phyloP scores from a whole-genome alignment of 2,797 vertebrate species.

The Tadarida brasiliensis region DNA sequence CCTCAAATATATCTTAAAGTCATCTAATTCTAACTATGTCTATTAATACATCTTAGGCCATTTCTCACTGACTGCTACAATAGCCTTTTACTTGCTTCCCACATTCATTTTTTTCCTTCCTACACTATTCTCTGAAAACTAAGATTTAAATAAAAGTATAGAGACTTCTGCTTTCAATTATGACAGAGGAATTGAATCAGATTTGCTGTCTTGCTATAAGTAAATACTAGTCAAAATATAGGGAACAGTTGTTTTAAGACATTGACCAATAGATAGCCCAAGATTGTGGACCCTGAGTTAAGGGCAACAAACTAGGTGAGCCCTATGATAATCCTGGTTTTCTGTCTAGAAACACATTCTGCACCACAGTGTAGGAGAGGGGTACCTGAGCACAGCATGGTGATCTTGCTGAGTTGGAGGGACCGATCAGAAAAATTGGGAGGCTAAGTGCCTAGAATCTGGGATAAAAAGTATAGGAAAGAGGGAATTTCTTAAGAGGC shows the following conservation, averaged over 20 bases:
- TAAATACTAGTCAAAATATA: neutral
- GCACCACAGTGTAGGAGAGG: neutral
- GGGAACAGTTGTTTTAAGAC: neutral
- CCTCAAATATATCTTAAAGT: neutral
- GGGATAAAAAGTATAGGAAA: neutral
- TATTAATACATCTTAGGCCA: neutral
- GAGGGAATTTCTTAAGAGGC: neutral
- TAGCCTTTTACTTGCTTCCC: neutral
- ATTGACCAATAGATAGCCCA: neutral
- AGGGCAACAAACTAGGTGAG: neutral
- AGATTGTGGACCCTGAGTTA: neutral
- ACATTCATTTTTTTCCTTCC: neutral
- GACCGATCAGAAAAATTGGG: neutral
- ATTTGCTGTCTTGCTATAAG: neutral
- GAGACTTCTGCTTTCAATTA: neutral
- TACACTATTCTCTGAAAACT: neutral
- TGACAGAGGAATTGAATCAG: neutral
- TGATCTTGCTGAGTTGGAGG: neutral
- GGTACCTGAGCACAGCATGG: neutral
- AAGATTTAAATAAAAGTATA: neutral
- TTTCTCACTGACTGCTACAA: neutral
- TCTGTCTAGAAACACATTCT: neutral
- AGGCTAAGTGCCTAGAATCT: neutral
- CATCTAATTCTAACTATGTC: neutral
- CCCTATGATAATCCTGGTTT: neutral